Percentiles rank a stretch among this genome's conserved stretches.
These are phyloP conservation scores for Calameuta pallipes DNA, from an alignment of 2,888 invertebrate species.

Conservation along the genomic window DNA sequence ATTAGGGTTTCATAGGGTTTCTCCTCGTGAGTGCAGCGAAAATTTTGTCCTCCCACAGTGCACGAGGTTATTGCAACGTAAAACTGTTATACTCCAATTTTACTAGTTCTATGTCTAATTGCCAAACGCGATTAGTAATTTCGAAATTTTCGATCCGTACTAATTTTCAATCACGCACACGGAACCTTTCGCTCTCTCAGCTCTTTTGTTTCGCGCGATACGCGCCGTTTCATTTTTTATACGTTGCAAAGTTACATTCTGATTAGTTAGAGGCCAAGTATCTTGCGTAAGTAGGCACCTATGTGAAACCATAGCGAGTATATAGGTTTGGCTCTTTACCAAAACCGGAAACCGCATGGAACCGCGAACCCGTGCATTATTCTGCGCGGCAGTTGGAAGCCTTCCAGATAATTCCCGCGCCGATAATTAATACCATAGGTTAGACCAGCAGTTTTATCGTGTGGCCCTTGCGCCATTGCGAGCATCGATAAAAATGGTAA, in stretches of 20 bases:
- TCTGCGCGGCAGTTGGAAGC: conserved; percentile 16
- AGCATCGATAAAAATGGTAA: not conserved
- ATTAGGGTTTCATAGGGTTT: conserved; percentile 21
- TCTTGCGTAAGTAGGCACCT: not conserved
- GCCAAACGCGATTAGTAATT: not conserved
- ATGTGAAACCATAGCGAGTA: not conserved
- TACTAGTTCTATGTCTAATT: not conserved
- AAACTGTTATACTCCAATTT: not conserved
- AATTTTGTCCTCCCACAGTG: not conserved
- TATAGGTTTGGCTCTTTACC: conserved; percentile 18
- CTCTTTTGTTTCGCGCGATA: not conserved
- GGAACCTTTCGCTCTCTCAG: not conserved
- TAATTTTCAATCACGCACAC: not conserved
- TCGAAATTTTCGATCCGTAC: not conserved
- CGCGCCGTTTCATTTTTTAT: not conserved
- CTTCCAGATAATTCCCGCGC: conserved; percentile 15
- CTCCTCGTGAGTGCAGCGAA: not conserved
- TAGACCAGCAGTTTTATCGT: not conserved
- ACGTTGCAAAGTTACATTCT: not conserved
- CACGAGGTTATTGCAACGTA: not conserved
- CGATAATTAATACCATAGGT: conserved; percentile 19
- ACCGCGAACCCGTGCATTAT: conserved; percentile 21
- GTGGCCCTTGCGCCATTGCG: not conserved
- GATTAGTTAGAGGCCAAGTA: not conserved
- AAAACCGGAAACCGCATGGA: conserved; percentile 14